phyloP scores from a whole-genome alignment of 2,888 invertebrate species.

The Mythimna lalbum region DNA sequence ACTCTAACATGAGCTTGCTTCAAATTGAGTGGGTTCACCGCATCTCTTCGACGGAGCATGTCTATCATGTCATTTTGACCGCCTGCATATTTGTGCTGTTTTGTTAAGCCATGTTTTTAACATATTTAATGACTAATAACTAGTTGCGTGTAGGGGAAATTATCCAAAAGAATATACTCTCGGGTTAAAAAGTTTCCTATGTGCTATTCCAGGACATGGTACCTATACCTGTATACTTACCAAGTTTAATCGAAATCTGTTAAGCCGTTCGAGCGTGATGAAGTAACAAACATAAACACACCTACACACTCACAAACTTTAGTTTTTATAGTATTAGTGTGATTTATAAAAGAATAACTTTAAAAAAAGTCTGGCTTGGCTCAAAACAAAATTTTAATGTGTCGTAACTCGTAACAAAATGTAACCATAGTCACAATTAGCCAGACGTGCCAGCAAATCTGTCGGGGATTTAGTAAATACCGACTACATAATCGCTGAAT shows the following conservation, averaged over 20 bases:
- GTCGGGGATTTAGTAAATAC: conserved; percentile 18
- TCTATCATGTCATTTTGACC: conserved; percentile 10
- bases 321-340: too few species aligned
- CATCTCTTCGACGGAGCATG: conserved; percentile 39
- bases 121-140: neutral
- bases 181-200: too few species aligned
- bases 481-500: conserved; percentile 38
- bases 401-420: conserved; percentile 30
- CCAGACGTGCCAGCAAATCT: conserved; percentile 18
- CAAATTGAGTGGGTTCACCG: conserved; percentile 35
- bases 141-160: too few species aligned
- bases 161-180: too few species aligned
- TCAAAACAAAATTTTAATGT: conserved; percentile 4
- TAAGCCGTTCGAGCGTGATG: too few species aligned
- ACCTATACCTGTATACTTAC: too few species aligned
- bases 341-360: conserved; percentile 3
- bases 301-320: too few species aligned
- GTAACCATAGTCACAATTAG: conserved; percentile 4
- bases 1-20: conserved; percentile 53
- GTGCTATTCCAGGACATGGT: too few species aligned
- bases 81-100: conserved; percentile 29
- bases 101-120: conserved; percentile 6
- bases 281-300: too few species aligned
- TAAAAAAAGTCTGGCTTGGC: neutral
- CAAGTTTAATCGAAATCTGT: too few species aligned